These are phyloP conservation scores for Grammomys surdaster DNA, from an alignment of 2,113 vertebrate species.

Conservation along the genomic window DNA sequence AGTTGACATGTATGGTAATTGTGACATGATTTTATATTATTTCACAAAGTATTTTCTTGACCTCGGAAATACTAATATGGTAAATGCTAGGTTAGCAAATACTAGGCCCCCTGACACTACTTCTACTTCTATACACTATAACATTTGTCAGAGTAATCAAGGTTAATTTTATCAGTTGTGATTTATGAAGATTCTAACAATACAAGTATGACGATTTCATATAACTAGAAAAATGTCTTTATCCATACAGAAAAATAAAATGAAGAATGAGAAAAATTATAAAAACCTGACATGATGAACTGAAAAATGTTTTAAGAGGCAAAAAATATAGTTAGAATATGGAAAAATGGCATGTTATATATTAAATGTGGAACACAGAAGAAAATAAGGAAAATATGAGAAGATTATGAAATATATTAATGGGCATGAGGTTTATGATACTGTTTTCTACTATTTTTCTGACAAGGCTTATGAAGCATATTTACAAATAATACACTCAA, in stretches of 20 bases:
- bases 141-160: conserved; percentile 4
- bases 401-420: conserved; percentile 5
- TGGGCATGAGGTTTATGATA: neutral
- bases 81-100: neutral
- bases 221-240: neutral
- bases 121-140: neutral
- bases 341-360: neutral
- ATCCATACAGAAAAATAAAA: neutral
- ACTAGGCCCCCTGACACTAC: neutral
- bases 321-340: neutral
- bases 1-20: neutral
- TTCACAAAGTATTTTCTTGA: neutral
- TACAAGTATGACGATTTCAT: neutral
- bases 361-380: neutral
- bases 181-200: neutral
- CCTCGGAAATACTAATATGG: neutral
- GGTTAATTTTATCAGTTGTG: neutral
- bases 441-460: neutral
- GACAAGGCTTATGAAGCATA: neutral
- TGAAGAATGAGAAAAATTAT: neutral
- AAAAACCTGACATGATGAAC: neutral
- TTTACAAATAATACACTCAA: conserved; percentile 26
- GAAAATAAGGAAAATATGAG: neutral
- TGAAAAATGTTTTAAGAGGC: neutral
- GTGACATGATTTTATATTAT: conserved; percentile 25